Evolutionary conservation across 2,113 vertebrate species (phyloP).

Genomic region (Seriola dumerili): DNA sequence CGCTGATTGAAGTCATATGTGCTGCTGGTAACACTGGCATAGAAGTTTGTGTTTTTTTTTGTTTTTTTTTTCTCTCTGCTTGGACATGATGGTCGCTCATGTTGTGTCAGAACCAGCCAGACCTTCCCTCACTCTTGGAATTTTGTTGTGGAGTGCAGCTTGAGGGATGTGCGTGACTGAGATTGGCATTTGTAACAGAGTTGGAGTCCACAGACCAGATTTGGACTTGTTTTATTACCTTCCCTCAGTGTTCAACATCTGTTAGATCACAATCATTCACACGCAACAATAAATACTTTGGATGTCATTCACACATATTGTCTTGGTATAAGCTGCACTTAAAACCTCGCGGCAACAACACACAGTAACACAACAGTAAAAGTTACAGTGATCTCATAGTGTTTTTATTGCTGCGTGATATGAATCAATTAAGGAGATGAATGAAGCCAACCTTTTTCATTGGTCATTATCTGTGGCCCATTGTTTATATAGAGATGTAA

Average conservation of each 20-base stretch:
- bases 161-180: constrained; percentile 74
- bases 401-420: not conserved
- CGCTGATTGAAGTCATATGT: constrained; percentile 43
- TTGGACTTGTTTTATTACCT: constrained; percentile 77
- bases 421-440: not conserved
- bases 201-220: constrained; percentile 61
- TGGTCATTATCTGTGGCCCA: not conserved
- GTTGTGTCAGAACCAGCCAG: constrained; percentile 60
- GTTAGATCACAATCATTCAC: constrained; percentile 70
- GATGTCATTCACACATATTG: constrained; percentile 54
- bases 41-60: constrained; percentile 5
- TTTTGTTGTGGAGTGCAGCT: constrained; percentile 31
- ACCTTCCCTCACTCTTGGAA: constrained; percentile 11
- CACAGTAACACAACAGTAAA: not conserved
- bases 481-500: not conserved
- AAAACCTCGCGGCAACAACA: constrained; percentile 10
- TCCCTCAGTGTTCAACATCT: constrained; percentile 71
- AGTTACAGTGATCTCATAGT: not conserved
- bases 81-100: constrained; percentile 32
- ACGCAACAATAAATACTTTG: constrained; percentile 63
- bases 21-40: constrained; percentile 40
- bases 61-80: not conserved
- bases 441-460: not conserved
- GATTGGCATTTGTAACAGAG: constrained; percentile 67
- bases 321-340: constrained; percentile 5